Conservation (phyloP, 2,113 vertebrate species). For the Corythornis vintsioides region DNA sequence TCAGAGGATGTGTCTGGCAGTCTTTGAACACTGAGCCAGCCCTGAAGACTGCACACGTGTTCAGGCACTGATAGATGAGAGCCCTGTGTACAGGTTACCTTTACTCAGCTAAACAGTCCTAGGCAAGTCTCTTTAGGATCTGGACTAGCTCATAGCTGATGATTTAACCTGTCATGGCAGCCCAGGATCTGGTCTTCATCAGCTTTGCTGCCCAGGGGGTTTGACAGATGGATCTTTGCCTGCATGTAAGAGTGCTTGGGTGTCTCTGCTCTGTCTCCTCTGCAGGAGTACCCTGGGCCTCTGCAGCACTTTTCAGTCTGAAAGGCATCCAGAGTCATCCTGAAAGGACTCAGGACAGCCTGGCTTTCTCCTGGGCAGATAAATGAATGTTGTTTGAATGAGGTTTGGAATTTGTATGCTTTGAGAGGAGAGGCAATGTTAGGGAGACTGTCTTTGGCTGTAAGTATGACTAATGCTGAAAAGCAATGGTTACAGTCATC, state of each 20-base stretch:
- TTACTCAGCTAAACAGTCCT: background rate
- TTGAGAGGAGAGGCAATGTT: background rate
- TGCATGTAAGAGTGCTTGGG: rapidly evolving
- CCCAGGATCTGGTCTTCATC: background rate
- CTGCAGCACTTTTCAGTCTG: background rate
- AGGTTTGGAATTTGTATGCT: background rate
- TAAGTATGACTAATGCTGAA: background rate
- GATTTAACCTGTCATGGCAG: background rate
- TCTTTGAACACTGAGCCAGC: background rate
- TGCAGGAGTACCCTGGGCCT: background rate
- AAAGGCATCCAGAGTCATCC: background rate
- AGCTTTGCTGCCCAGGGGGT: background rate
- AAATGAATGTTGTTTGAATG: background rate
- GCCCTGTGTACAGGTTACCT: background rate
- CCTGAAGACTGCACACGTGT: background rate
- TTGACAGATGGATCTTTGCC: background rate
- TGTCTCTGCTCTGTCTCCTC: background rate
- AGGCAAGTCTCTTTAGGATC: background rate
- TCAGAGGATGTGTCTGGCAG: background rate
- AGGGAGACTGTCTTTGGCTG: background rate
- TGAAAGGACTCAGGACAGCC: background rate
- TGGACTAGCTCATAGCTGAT: background rate
- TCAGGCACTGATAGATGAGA: background rate
- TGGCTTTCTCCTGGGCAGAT: background rate
- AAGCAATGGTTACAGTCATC: background rate